Conservation (phyloP, 2,113 vertebrate species). For the Pelusios castaneus region DNA sequence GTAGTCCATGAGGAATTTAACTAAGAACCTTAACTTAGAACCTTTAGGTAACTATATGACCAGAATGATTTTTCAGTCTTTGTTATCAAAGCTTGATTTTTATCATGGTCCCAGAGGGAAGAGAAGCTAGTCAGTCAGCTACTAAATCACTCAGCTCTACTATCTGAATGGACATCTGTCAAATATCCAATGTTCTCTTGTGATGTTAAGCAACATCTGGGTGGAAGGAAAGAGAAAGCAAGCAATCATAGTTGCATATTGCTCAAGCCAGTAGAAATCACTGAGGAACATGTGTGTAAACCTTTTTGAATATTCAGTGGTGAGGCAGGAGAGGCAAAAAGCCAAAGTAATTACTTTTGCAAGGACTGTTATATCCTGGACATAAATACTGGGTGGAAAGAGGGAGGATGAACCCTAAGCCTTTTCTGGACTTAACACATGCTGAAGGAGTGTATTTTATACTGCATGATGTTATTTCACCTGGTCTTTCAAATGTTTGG, state of each 20-base stretch:
- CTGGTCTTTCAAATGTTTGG: conserved; percentile 10
- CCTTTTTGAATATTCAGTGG: conserved; percentile 58
- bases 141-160: background rate
- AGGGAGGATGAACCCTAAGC: conserved; percentile 35
- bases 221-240: conserved; percentile 10
- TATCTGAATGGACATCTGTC: conserved; percentile 40
- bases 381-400: background rate
- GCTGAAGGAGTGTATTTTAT: background rate
- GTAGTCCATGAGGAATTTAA: conserved; percentile 17
- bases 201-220: conserved; percentile 47
- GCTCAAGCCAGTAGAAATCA: conserved; percentile 21
- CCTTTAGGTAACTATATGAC: conserved; percentile 11
- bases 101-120: background rate
- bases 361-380: conserved; percentile 46
- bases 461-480: background rate
- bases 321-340: conserved; percentile 50
- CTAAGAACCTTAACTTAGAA: background rate
- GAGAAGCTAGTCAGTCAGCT: background rate
- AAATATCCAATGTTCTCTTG: conserved; percentile 20
- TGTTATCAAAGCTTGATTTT: conserved; percentile 44
- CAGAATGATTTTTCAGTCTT: conserved; percentile 25
- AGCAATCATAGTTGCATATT: background rate
- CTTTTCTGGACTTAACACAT: background rate
- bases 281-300: conserved; percentile 33
- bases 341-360: conserved; percentile 52